Conservation (phyloP, 2,113 vertebrate species). For the Sinocyclocheilus maitianheensis region DNA sequence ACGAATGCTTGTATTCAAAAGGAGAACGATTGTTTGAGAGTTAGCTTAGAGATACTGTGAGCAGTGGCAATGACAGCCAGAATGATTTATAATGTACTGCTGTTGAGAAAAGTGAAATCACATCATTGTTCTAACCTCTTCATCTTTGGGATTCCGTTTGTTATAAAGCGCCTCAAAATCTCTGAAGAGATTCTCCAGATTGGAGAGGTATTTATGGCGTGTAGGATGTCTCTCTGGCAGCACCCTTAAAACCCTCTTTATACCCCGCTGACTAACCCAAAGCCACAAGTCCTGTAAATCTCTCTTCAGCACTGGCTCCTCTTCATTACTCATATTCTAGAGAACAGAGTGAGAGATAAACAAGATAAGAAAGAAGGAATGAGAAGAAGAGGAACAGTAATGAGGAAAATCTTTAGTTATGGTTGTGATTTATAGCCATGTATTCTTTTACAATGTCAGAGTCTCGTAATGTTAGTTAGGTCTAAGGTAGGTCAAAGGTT, state of each 20-base stretch:
- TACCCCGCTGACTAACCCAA: slow-evolving; percentile 73
- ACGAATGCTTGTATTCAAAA: too few species aligned
- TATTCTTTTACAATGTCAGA: background rate
- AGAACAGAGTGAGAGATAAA: background rate
- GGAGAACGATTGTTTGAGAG: too few species aligned
- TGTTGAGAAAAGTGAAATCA: background rate
- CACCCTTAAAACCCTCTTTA: slow-evolving; percentile 77
- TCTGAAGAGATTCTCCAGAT: slow-evolving; percentile 75
- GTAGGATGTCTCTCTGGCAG: slow-evolving; percentile 83
- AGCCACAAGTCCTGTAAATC: slow-evolving; percentile 85
- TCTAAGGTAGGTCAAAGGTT: background rate
- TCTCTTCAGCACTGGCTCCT: slow-evolving; percentile 65
- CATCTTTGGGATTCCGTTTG: background rate
- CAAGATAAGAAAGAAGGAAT: background rate
- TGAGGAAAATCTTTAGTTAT: background rate
- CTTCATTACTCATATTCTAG: slow-evolving; percentile 51
- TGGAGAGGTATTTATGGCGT: slow-evolving; percentile 56
- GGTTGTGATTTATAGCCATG: background rate
- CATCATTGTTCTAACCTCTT: slow-evolving; percentile 41
- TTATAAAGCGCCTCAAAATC: slow-evolving; percentile 40
- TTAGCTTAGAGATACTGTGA: too few species aligned
- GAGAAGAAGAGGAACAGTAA: background rate
- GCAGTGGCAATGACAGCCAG: background rate
- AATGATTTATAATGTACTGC: slow-evolving; percentile 10
- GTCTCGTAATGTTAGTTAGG: background rate